Conservation (phyloP, 2,797 vertebrate genomes). For the Chloroceryle inda region DNA sequence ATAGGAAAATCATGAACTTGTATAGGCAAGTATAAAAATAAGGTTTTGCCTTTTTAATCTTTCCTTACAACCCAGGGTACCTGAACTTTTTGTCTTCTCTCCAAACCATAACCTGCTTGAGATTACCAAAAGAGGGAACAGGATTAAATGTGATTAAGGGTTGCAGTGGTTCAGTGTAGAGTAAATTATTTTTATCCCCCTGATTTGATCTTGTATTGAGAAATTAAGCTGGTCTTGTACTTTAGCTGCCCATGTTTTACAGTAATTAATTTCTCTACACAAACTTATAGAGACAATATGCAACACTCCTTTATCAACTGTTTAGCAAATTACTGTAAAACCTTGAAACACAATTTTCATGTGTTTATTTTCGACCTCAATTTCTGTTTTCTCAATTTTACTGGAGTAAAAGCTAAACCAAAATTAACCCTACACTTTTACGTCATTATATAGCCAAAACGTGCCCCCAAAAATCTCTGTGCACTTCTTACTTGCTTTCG, state of each 20-base stretch:
- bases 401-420: neutral
- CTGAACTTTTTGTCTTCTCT: conserved; percentile 52
- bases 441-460: conserved; percentile 24
- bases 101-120: conserved; percentile 26
- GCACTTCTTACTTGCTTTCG: conserved; percentile 53
- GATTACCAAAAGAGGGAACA: conserved; percentile 33
- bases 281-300: neutral
- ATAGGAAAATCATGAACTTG: conserved; percentile 3
- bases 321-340: conserved; percentile 35
- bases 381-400: neutral
- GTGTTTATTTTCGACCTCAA: conserved; percentile 7
- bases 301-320: neutral
- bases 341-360: neutral
- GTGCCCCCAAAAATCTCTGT: neutral
- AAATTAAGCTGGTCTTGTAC: neutral
- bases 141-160: conserved; percentile 62
- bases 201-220: conserved; percentile 43
- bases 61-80: conserved; percentile 33
- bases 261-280: neutral
- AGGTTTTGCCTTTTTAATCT: conserved; percentile 33
- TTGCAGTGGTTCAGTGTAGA: conserved; percentile 18
- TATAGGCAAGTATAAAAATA: neutral
- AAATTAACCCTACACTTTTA: conserved; percentile 14
- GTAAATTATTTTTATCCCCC: conserved; percentile 54
- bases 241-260: neutral